phyloP scores from a whole-genome alignment of 1,140 invertebrate genomes.

The Drosophila auraria region DNA sequence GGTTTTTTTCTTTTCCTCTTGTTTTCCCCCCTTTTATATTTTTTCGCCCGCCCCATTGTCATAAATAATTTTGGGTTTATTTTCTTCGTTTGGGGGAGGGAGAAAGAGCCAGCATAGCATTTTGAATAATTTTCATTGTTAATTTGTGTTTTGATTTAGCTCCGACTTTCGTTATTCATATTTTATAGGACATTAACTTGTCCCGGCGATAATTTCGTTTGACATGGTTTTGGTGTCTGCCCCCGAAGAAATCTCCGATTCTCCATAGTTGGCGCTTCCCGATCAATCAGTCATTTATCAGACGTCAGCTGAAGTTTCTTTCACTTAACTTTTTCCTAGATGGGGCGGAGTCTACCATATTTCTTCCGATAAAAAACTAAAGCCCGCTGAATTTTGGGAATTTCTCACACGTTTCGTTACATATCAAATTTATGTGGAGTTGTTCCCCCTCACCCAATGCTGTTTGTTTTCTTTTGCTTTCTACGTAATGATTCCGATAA shows the following conservation, averaged over 20 bases:
- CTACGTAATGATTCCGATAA: constrained; percentile 54
- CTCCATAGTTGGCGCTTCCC: constrained; percentile 35
- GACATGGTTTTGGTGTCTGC: constrained; percentile 47
- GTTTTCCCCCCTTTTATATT: constrained; percentile 33
- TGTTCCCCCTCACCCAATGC: not conserved
- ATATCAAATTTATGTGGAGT: constrained; percentile 54
- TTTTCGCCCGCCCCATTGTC: constrained; percentile 49
- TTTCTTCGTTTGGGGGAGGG: constrained; percentile 19
- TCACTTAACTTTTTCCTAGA: constrained; percentile 35
- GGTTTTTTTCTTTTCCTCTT: constrained; percentile 18
- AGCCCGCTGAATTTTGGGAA: constrained; percentile 53
- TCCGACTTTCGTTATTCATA: constrained; percentile 46
- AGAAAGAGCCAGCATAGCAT: constrained; percentile 22
- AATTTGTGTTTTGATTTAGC: constrained; percentile 63
- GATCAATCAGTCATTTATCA: constrained; percentile 79
- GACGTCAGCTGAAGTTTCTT: constrained; percentile 42
- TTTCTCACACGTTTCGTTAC: constrained; percentile 75
- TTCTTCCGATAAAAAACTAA: constrained; percentile 49
- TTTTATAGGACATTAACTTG: constrained; percentile 67
- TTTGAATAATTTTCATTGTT: constrained; percentile 67
- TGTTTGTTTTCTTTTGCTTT: constrained; percentile 25
- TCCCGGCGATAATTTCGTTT: constrained; percentile 61
- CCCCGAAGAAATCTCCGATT: constrained; percentile 26
- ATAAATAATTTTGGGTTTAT: constrained; percentile 70
- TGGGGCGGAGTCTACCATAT: constrained; percentile 18